These are phyloP conservation scores for Python bivittatus DNA, from an alignment of 2,113 vertebrate genomes.

Conservation along the genomic window DNA sequence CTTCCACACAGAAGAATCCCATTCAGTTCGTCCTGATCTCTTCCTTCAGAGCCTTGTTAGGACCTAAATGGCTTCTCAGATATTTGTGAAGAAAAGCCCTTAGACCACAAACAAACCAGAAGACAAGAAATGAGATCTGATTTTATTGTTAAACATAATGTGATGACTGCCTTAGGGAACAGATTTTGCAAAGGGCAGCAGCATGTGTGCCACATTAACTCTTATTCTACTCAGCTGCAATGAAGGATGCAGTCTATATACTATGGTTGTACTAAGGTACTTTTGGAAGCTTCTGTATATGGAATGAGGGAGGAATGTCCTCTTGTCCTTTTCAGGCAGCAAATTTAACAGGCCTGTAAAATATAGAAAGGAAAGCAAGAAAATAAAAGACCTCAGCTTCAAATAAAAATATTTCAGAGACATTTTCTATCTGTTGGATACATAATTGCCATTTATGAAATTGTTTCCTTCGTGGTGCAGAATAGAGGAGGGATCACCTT, in stretches of 20 bases:
- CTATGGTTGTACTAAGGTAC: background rate
- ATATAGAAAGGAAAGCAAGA: constrained; percentile 37
- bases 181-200: background rate
- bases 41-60: background rate
- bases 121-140: background rate
- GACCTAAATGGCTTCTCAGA: background rate
- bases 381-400: background rate
- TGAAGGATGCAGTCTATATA: too few species aligned
- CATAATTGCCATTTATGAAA: background rate
- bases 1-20: background rate
- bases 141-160: background rate
- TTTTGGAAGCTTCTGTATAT: background rate
- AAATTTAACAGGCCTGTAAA: background rate
- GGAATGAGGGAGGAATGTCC: background rate
- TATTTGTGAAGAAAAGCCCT: background rate
- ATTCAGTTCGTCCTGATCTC: background rate
- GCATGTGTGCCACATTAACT: background rate
- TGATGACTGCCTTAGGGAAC: background rate
- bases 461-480: background rate
- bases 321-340: background rate
- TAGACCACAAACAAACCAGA: background rate
- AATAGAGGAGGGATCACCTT: background rate
- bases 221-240: background rate
- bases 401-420: background rate
- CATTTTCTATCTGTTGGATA: background rate